Evolutionary conservation across 2,797 vertebrate genomes (phyloP).

Genomic region (Cygnus olor): DNA sequence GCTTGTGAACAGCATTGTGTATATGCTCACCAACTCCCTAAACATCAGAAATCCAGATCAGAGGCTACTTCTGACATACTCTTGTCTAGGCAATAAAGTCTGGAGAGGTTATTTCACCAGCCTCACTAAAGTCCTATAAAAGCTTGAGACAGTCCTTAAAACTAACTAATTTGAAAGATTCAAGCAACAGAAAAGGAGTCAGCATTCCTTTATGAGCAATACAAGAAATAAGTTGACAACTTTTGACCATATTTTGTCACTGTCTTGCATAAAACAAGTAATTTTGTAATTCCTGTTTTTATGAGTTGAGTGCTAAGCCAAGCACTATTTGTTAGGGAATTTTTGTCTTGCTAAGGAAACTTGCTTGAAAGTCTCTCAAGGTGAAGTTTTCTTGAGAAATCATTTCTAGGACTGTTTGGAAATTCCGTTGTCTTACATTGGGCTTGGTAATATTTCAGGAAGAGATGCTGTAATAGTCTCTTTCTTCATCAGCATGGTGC

Average conservation of each 20-base stretch:
- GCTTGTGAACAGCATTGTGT: not conserved
- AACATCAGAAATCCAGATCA: slow-evolving; percentile 14
- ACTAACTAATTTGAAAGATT: not conserved
- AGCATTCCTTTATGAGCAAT: not conserved
- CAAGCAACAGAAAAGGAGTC: not conserved
- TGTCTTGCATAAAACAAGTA: slow-evolving; percentile 33
- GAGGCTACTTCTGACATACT: not conserved
- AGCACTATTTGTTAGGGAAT: not conserved
- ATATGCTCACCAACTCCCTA: not conserved
- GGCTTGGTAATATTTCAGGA: not conserved
- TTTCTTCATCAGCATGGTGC: not conserved
- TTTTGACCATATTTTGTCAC: slow-evolving; percentile 23
- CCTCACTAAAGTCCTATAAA: not conserved
- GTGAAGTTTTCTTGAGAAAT: slow-evolving; percentile 18
- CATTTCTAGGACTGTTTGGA: not conserved
- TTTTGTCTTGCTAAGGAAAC: not conserved
- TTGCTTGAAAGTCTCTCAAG: not conserved
- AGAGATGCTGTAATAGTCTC: not conserved
- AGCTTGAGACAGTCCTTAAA: not conserved
- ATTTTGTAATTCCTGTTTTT: slow-evolving; percentile 20
- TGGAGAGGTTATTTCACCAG: not conserved
- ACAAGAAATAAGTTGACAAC: not conserved
- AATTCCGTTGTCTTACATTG: not conserved
- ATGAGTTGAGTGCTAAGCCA: not conserved
- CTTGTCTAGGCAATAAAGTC: not conserved